Conservation (phyloP, 2,113 vertebrate genomes). For the Columbina picui region DNA sequence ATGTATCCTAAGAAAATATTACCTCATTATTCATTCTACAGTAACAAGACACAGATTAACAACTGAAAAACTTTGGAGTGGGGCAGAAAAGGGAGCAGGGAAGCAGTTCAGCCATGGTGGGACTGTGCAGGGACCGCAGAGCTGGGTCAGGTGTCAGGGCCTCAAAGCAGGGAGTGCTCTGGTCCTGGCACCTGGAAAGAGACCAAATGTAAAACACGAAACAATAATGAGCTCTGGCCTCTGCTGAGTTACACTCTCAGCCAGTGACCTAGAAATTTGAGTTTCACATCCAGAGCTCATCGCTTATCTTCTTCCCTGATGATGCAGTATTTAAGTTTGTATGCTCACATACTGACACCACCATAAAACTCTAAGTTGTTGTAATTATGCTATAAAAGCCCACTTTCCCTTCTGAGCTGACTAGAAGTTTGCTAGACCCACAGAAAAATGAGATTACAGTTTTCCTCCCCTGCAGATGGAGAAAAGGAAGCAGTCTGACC, state of each 20-base stretch:
- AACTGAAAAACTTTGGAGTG: neutral
- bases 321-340: neutral
- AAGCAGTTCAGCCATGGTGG: rapidly evolving
- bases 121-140: neutral
- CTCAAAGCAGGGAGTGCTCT: neutral
- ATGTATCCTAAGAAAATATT: neutral
- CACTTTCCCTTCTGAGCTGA: neutral
- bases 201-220: neutral
- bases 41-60: neutral
- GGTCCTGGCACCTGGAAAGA: neutral
- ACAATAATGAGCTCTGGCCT: neutral
- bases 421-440: neutral
- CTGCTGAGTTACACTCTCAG: neutral
- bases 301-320: neutral
- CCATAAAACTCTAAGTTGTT: neutral
- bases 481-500: neutral
- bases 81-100: neutral
- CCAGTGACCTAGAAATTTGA: slow-evolving; percentile 33
- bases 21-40: neutral
- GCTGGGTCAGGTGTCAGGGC: rapidly evolving
- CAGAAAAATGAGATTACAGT: rapidly evolving
- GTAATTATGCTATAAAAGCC: neutral
- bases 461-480: neutral
- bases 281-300: neutral
- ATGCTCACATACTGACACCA: neutral